Evolutionary conservation across 2,888 invertebrate genomes (phyloP).

Genomic region (Crepidodera aurea): DNA sequence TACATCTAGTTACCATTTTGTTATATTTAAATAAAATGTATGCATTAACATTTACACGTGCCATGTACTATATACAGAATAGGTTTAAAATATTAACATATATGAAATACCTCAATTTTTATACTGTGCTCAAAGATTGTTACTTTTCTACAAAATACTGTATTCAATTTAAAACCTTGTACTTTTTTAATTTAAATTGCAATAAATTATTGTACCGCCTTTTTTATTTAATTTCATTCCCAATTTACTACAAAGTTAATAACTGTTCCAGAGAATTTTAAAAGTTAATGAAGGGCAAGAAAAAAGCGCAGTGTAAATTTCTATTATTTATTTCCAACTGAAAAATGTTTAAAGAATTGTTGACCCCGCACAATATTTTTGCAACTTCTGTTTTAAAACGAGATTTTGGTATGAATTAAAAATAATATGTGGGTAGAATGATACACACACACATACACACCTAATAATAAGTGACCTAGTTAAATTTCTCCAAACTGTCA

Average conservation of each 20-base stretch:
- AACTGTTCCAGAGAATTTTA: too few species aligned
- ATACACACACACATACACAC: not conserved
- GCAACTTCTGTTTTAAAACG: not conserved
- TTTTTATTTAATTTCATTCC: conserved; percentile 10
- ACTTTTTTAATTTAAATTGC: conserved; percentile 26
- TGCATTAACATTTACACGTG: conserved; percentile 40
- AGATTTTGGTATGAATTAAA: conserved; percentile 3
- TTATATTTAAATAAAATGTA: conserved; percentile 36
- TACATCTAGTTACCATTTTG: conserved; percentile 42
- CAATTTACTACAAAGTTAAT: not conserved
- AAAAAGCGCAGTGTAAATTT: too few species aligned
- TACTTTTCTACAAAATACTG: conserved; percentile 40
- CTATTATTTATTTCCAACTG: too few species aligned
- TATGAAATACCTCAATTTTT: conserved; percentile 43
- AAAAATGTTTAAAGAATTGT: too few species aligned
- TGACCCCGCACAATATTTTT: not conserved
- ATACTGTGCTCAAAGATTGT: conserved; percentile 42
- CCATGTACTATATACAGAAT: conserved; percentile 42
- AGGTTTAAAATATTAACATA: conserved; percentile 34
- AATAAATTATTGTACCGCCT: conserved; percentile 26
- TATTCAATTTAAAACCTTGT: conserved; percentile 36
- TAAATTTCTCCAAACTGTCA: too few species aligned
- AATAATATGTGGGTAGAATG: conserved; percentile 2
- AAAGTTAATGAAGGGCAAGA: too few species aligned
- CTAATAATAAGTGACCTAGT: conserved; percentile 5